Evolutionary conservation across 2,888 invertebrate genomes (phyloP).

Genomic region (Abrostola tripartita): DNA sequence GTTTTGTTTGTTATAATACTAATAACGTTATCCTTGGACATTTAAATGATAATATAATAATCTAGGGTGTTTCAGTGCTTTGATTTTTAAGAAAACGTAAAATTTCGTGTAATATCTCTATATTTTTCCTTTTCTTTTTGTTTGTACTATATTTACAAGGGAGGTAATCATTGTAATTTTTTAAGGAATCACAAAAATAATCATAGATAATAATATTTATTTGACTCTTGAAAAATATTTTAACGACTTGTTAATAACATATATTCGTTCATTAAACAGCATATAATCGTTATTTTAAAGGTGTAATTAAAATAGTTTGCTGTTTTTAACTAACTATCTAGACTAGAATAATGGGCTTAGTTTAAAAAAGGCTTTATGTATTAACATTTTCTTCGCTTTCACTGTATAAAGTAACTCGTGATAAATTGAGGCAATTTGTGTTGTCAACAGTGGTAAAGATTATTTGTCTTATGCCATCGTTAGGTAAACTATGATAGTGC

Average conservation of each 20-base stretch:
- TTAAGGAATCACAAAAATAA: constrained; percentile 9
- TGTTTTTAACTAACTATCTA: no score
- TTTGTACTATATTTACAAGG: not conserved
- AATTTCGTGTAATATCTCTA: no score
- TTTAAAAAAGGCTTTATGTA: no score
- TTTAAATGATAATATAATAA: constrained; percentile 4
- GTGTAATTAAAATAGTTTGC: not conserved
- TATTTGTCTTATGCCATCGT: no score
- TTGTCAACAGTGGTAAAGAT: no score
- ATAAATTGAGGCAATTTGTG: no score
- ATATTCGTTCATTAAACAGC: constrained; percentile 14
- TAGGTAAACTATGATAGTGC: no score
- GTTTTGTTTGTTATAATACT: constrained; percentile 7
- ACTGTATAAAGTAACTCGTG: no score
- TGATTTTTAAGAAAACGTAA: not conserved
- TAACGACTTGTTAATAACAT: not conserved
- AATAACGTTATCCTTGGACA: constrained; percentile 27
- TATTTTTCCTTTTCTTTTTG: no score
- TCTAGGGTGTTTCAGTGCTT: constrained; percentile 1
- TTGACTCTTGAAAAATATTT: constrained; percentile 14
- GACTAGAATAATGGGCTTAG: no score
- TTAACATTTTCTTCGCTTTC: no score
- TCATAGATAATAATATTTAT: constrained; percentile 30
- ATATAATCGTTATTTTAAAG: constrained; percentile 6
- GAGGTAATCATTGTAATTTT: not conserved